phyloP scores from a whole-genome alignment of 2,888 invertebrate species.

The Zelleria hepariella region DNA sequence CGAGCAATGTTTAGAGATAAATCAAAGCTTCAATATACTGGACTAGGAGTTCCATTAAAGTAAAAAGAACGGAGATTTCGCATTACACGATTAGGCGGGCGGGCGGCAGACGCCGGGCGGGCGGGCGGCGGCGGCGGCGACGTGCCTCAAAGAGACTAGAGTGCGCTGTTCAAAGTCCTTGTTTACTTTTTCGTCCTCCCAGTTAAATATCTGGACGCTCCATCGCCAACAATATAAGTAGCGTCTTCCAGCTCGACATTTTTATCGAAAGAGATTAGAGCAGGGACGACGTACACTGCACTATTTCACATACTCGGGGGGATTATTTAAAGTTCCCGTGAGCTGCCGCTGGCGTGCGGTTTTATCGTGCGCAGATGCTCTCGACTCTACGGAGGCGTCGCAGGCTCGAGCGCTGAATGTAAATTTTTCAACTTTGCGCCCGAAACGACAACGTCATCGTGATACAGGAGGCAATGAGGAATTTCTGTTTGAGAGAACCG shows the following conservation, averaged over 20 bases:
- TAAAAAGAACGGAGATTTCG: slow-evolving; percentile 32
- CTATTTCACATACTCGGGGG: slow-evolving; percentile 39
- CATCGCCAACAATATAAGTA: slow-evolving; percentile 47
- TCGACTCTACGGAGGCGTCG: slow-evolving; percentile 10
- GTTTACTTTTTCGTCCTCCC: slow-evolving; percentile 44
- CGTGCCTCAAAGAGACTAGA: slow-evolving; percentile 23
- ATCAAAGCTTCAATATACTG: slow-evolving; percentile 6
- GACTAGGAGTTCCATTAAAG: slow-evolving; percentile 17
- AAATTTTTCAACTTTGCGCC: slow-evolving; percentile 6
- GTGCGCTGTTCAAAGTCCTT: slow-evolving; percentile 29
- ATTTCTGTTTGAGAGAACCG: not conserved
- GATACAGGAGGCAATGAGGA: not conserved
- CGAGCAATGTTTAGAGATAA: slow-evolving; percentile 1
- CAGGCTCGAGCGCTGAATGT: slow-evolving; percentile 9
- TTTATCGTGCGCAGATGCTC: slow-evolving; percentile 24
- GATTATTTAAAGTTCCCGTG: slow-evolving; percentile 46
- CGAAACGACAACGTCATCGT: not conserved
- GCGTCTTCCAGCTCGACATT: slow-evolving; percentile 26
- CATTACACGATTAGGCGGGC: slow-evolving; percentile 36
- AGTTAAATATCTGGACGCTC: slow-evolving; percentile 47
- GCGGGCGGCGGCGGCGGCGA: slow-evolving; percentile 7
- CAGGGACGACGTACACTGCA: slow-evolving; percentile 32
- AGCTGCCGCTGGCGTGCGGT: slow-evolving; percentile 24
- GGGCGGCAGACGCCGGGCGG: slow-evolving; percentile 19
- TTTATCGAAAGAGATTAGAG: slow-evolving; percentile 48